Evolutionary conservation across 1,140 invertebrate species (phyloP).

Genomic region (Hycleus phaleratus): DNA sequence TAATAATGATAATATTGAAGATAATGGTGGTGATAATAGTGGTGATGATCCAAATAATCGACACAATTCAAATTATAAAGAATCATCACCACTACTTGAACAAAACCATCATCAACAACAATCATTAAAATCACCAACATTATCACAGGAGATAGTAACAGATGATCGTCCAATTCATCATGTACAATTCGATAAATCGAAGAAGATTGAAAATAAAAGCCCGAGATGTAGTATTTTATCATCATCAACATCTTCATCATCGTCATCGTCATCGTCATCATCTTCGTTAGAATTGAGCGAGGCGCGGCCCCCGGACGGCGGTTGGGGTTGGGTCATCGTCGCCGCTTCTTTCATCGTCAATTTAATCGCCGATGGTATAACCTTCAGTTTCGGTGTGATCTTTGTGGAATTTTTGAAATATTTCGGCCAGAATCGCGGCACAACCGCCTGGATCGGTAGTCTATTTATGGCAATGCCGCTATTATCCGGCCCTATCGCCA

Average conservation of each 20-base stretch:
- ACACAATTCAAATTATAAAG: neutral
- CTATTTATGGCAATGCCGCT: constrained; percentile 83
- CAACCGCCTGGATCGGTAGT: constrained; percentile 84
- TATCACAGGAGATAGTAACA: neutral
- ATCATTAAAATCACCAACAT: too few species aligned
- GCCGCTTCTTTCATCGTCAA: constrained; percentile 84
- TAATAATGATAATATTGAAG: neutral
- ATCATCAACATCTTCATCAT: constrained; percentile 37
- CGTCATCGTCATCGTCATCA: constrained; percentile 50
- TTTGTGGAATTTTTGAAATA: constrained; percentile 72
- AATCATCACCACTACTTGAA: neutral
- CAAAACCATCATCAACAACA: too few species aligned
- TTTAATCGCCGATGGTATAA: constrained; percentile 83
- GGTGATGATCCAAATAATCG: neutral
- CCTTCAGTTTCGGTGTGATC: constrained; percentile 80
- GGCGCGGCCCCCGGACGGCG: constrained; percentile 62
- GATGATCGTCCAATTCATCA: constrained; percentile 46
- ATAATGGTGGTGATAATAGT: neutral
- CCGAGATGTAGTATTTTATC: constrained; percentile 2
- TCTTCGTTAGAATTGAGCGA: constrained; percentile 56
- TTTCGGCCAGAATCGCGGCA: constrained; percentile 72
- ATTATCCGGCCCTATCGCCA: constrained; percentile 82
- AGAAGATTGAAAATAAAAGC: constrained; percentile 12
- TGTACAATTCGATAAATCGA: constrained; percentile 51
- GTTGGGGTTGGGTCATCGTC: constrained; percentile 75